Conservation (phyloP, 2,888 invertebrate genomes). For the Parascotia fuliginaria region DNA sequence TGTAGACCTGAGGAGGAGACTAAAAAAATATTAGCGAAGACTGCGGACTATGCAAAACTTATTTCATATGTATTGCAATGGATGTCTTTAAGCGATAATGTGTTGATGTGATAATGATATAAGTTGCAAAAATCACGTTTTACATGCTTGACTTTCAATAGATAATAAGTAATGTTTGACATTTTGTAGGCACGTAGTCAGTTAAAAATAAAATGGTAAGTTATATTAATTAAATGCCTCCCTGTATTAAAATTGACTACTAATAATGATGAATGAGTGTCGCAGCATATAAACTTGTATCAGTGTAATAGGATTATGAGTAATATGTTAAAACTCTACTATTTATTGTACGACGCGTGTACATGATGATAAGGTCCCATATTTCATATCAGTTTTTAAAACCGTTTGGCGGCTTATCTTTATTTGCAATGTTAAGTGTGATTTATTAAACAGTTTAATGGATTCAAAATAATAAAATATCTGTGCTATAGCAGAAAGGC, state of each 20-base stretch:
- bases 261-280: conserved; percentile 23
- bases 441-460: conserved; percentile 28
- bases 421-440: conserved; percentile 21
- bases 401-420: conserved; percentile 16
- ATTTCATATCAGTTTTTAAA: conserved; percentile 17
- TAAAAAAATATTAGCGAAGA: too few species aligned
- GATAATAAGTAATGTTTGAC: too few species aligned
- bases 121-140: too few species aligned
- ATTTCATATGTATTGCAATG: too few species aligned
- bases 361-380: conserved; percentile 7
- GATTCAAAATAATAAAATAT: conserved; percentile 1
- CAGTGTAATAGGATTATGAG: conserved; percentile 1
- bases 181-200: too few species aligned
- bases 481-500: background rate
- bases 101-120: too few species aligned
- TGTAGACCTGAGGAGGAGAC: too few species aligned
- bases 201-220: too few species aligned
- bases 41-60: too few species aligned
- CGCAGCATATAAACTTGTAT: conserved; percentile 16
- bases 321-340: conserved; percentile 12
- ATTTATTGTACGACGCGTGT: conserved; percentile 3
- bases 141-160: too few species aligned
- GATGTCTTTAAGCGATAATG: too few species aligned
- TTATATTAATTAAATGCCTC: too few species aligned
- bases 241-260: conserved; percentile 3